Evolutionary conservation across 2,888 invertebrate species (phyloP).

Genomic region (Pheosia gnoma): DNA sequence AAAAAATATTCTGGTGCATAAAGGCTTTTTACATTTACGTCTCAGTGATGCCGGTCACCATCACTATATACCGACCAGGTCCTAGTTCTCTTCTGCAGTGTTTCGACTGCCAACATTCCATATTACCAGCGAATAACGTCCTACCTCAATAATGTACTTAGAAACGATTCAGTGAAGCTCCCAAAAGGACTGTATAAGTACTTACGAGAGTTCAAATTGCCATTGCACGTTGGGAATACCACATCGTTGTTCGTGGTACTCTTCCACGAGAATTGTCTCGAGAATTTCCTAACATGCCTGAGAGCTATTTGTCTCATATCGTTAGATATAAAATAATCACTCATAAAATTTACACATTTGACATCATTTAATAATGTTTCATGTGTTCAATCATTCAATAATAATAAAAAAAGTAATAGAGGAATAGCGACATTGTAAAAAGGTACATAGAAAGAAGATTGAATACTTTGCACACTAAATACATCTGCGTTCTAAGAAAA

Average conservation of each 20-base stretch:
- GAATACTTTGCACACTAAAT: no score
- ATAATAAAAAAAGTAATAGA: not conserved
- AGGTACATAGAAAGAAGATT: no score
- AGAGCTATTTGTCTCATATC: constrained; percentile 4
- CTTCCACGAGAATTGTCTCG: constrained; percentile 2
- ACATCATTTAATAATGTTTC: not conserved
- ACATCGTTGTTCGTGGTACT: not conserved
- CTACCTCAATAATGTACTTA: no score
- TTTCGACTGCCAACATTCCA: no score
- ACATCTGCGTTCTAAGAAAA: no score
- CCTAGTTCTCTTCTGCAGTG: no score
- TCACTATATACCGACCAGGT: no score
- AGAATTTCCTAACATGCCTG: constrained; percentile 2
- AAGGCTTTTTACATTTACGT: no score
- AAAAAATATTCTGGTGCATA: no score
- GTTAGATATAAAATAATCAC: not conserved
- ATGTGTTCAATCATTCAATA: not conserved
- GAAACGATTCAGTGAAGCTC: not conserved
- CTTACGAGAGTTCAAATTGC: constrained; percentile 6
- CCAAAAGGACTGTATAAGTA: not conserved
- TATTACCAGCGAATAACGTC: no score
- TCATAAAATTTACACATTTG: not conserved
- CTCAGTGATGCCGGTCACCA: no score
- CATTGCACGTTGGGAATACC: not conserved
- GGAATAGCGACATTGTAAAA: no score